Percentiles rank a stretch among this genome's conserved stretches.
Conservation (phyloP, 1,140 invertebrate species). For the Drepana arcuata region DNA sequence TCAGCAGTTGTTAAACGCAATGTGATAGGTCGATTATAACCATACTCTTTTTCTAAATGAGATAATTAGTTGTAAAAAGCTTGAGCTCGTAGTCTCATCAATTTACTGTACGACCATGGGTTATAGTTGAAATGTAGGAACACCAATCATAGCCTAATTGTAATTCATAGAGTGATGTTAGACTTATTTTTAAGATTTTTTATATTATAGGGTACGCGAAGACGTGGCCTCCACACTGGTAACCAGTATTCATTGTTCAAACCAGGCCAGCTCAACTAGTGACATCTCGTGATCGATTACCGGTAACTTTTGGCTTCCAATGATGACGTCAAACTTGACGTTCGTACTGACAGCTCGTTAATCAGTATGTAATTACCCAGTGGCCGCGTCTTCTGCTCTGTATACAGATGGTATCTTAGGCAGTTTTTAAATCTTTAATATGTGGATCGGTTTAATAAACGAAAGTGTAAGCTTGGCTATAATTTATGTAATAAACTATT, state of each 20-base stretch:
- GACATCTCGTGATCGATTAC: too few species aligned
- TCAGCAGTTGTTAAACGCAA: too few species aligned
- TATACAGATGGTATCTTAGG: conserved; percentile 52
- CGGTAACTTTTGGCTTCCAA: too few species aligned
- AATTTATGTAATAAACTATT: conserved; percentile 71
- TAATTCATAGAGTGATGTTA: conserved; percentile 63
- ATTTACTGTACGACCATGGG: too few species aligned
- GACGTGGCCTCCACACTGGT: too few species aligned
- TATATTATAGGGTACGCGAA: conserved; percentile 43
- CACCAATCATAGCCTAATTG: conserved; percentile 65
- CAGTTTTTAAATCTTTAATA: conserved; percentile 57
- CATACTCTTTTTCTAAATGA: conserved; percentile 47
- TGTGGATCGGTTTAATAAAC: conserved; percentile 48
- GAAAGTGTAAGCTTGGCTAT: conserved; percentile 69
- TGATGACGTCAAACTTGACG: too few species aligned
- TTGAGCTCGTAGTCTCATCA: too few species aligned
- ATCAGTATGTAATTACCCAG: too few species aligned
- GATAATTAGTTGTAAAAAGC: conserved; percentile 49
- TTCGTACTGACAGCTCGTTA: too few species aligned
- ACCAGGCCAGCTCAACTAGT: too few species aligned
- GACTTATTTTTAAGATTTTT: conserved; percentile 63
- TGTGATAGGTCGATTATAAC: conserved; percentile 48
- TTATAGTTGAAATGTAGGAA: conserved; percentile 57
- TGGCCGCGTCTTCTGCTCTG: conserved; percentile 23
- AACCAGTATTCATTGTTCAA: too few species aligned